Evolutionary conservation across 2,888 invertebrate genomes (phyloP), one percentile per base, ranked within the genome.

Genomic region (Nemapogon koenigi): DNA sequence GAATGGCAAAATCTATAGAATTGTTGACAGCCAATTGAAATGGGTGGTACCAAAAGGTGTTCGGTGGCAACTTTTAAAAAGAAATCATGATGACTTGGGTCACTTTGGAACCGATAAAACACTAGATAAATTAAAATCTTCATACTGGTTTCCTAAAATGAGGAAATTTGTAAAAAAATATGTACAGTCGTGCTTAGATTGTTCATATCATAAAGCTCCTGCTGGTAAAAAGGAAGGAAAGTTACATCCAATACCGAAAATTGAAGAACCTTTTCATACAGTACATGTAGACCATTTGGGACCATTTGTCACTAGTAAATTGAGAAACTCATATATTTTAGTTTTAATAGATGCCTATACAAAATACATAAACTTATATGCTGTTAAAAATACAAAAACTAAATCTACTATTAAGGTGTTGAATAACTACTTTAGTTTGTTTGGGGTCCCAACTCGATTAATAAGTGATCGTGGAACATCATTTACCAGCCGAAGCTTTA

Each of bases 1-100:
- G 26, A 43, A 48, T 35, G 44, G 41, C 1, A 26, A 38, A 6
- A 40, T 49, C 1, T 49, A 36, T 37, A 16, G 47, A 3, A 15
- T 45, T 1, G 4, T 46, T 7, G 27, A 10, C 7, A 16, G 22
- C 7, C 7, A 8, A 7, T 22, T 22, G 8, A 22, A 8, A 8
- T 22, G 22, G 22, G 6, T 22, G 22, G 22, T 22, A 22, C 22
- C 22, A 22, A 22, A 8, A 22, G 22, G 22, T 7, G 22, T 22
- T 8, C 22, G 32, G 16, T 32, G 32, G 32, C 32, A 32, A 18
- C 13, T 32, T 7, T 18, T 32, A 10, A 16, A 18, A 8, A 32
- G 11, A n/a, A 18, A 32, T 32, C 32, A 32, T 32, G 32, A 32
- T 11, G 32, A 16, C 6, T 13, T 32, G 16, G 32, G 32, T 3